Evolutionary conservation across 2,888 invertebrate genomes (phyloP).

Genomic region (Scaptomyza caliginosa): DNA sequence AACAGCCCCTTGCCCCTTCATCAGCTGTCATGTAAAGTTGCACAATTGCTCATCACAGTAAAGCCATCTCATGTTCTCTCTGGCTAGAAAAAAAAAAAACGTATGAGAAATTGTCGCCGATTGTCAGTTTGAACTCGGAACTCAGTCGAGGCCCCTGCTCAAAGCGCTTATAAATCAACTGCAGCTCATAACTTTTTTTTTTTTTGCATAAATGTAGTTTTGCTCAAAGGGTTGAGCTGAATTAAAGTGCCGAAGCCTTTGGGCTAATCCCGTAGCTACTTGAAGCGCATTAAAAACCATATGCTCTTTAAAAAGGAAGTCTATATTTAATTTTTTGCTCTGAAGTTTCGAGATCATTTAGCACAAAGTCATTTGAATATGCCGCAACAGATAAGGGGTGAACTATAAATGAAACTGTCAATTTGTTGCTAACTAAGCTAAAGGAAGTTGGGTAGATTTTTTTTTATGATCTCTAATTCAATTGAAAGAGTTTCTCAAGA

Average conservation of each 20-base stretch:
- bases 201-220: slow-evolving; percentile 57
- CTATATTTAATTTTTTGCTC: slow-evolving; percentile 56
- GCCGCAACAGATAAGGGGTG: slow-evolving; percentile 18
- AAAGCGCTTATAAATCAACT: slow-evolving; percentile 64
- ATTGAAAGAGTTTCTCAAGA: neutral
- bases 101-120: slow-evolving; percentile 72
- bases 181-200: slow-evolving; percentile 50
- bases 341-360: slow-evolving; percentile 53
- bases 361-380: slow-evolving; percentile 33
- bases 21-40: slow-evolving; percentile 36
- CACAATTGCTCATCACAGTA: slow-evolving; percentile 70
- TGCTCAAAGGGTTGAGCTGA: slow-evolving; percentile 25
- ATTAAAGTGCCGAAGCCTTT: slow-evolving; percentile 7
- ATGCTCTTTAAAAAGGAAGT: slow-evolving; percentile 62
- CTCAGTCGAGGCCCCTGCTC: neutral
- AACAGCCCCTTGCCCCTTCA: no score
- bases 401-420: slow-evolving; percentile 1
- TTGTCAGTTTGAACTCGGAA: slow-evolving; percentile 55
- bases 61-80: slow-evolving; percentile 11
- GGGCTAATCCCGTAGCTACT: slow-evolving; percentile 33
- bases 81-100: slow-evolving; percentile 22
- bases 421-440: neutral
- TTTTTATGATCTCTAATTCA: neutral
- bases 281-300: slow-evolving; percentile 33
- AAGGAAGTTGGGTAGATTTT: neutral